Evolutionary conservation across 2,113 vertebrate species (phyloP).

Genomic region (Pseudopipra pipra): DNA sequence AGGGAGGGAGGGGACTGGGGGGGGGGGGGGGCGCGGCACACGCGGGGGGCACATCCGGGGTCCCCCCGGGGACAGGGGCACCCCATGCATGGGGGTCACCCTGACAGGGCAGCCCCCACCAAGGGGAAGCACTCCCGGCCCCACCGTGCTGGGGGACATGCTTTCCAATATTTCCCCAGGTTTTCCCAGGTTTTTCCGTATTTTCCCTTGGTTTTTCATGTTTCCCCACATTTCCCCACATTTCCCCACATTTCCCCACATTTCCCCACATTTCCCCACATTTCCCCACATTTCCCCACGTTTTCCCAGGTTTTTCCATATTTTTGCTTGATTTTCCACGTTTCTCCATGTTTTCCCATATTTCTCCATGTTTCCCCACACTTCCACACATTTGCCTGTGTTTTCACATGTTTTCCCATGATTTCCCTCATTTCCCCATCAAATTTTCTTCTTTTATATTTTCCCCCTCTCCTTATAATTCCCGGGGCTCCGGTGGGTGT

Average conservation of each 20-base stretch:
- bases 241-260: background rate
- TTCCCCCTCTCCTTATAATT: background rate
- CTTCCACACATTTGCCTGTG: background rate
- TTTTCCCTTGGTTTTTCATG: background rate
- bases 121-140: background rate
- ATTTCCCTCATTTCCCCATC: background rate
- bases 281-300: background rate
- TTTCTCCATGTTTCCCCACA: background rate
- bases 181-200: background rate
- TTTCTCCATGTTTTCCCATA: background rate
- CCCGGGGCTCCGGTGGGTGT: background rate
- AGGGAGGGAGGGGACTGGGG: background rate
- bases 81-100: background rate
- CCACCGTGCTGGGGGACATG: background rate
- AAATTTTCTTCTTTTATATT: background rate
- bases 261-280: background rate
- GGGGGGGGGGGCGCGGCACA: background rate
- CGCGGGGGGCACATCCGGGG: background rate
- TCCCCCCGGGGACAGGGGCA: background rate
- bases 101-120: background rate
- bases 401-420: background rate
- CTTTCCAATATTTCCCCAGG: fast-evolving
- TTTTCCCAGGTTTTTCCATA: background rate
- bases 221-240: background rate
- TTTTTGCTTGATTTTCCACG: background rate